Evolutionary conservation across 2,113 vertebrate species (phyloP).

Genomic region (Tursiops truncatus): DNA sequence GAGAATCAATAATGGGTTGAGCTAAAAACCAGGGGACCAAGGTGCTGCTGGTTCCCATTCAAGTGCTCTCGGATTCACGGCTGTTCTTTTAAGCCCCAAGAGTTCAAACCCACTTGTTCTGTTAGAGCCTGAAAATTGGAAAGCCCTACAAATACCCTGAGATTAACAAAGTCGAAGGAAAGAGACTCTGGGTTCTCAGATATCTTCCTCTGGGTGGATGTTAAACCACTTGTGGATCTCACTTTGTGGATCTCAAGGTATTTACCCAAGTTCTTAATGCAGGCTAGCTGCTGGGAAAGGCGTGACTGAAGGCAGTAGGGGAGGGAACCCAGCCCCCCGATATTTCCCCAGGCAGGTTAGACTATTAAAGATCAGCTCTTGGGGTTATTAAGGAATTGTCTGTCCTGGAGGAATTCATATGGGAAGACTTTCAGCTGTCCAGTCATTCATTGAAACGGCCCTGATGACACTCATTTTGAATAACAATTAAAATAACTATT

Average conservation of each 20-base stretch:
- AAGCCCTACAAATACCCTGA: neutral
- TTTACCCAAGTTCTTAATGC: neutral
- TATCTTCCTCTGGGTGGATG: neutral
- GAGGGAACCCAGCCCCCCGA: neutral
- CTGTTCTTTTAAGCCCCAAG: neutral
- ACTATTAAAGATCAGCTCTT: neutral
- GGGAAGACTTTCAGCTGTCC: neutral
- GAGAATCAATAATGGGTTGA: neutral
- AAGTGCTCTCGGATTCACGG: neutral
- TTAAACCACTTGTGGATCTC: neutral
- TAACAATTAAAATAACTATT: neutral
- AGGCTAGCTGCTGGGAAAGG: neutral
- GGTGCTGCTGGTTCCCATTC: neutral
- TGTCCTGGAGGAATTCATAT: neutral
- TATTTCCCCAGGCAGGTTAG: neutral
- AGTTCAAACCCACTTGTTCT: neutral
- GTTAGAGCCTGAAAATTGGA: neutral
- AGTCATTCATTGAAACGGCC: neutral
- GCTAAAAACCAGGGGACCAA: neutral
- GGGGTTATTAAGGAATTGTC: neutral
- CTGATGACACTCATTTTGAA: neutral
- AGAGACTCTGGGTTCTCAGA: neutral
- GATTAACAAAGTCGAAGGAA: neutral
- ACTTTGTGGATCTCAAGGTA: neutral
- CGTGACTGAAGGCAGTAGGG: accelerated